A percentile compares a stretch with the other conserved stretches of the same genome.
Conservation (phyloP, 2,888 invertebrate species). For the Biston stratarius region DNA sequence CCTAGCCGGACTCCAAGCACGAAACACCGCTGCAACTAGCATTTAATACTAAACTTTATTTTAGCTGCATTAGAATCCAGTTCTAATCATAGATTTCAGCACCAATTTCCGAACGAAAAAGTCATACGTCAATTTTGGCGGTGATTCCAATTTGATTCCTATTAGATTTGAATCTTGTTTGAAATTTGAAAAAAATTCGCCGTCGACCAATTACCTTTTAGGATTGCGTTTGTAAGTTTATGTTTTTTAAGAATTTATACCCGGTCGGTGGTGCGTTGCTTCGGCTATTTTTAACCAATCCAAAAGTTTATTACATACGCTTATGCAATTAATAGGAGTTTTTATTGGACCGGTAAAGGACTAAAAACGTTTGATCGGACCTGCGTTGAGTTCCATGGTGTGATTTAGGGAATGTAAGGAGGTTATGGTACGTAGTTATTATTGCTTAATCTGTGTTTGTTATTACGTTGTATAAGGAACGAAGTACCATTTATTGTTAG, state of each 20-base stretch:
- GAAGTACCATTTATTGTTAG: neutral
- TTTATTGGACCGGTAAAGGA: slow-evolving; percentile 84
- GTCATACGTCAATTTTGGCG: slow-evolving; percentile 67
- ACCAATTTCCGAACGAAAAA: slow-evolving; percentile 60
- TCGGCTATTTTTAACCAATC: slow-evolving; percentile 83
- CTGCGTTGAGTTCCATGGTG: slow-evolving; percentile 54
- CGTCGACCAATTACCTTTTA: slow-evolving; percentile 55
- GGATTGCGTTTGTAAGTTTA: slow-evolving; percentile 66
- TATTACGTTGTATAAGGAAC: neutral
- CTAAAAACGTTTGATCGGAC: slow-evolving; percentile 74
- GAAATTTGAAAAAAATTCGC: slow-evolving; percentile 51
- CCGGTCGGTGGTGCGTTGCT: slow-evolving; percentile 69
- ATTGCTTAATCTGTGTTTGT: slow-evolving; percentile 6
- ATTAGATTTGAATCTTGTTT: slow-evolving; percentile 59
- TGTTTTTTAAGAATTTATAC: slow-evolving; percentile 85
- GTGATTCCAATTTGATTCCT: slow-evolving; percentile 73
- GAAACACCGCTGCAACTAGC: slow-evolving; percentile 71
- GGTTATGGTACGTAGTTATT: slow-evolving; percentile 37
- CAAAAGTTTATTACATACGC: slow-evolving; percentile 83
- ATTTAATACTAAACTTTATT: slow-evolving; percentile 78
- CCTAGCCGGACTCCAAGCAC: slow-evolving; percentile 71
- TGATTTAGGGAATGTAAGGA: slow-evolving; percentile 58
- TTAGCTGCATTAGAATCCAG: slow-evolving; percentile 78
- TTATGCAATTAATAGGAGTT: slow-evolving; percentile 85
- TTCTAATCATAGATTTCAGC: slow-evolving; percentile 77